phyloP scores from a whole-genome alignment of 2,888 invertebrate species.

The Lochmaea crataegi region DNA sequence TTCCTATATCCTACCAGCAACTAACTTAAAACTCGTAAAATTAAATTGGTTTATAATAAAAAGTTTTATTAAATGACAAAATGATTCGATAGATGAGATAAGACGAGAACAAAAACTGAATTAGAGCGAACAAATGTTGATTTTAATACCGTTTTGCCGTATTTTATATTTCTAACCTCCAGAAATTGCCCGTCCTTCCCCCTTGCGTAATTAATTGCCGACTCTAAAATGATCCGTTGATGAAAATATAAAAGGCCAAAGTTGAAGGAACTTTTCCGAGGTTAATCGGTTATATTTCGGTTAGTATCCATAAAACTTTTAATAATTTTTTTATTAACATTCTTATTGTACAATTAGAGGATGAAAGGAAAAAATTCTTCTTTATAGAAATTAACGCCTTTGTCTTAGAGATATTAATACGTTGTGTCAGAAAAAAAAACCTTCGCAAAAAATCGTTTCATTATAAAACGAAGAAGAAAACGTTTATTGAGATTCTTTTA shows the following conservation, averaged over 20 bases:
- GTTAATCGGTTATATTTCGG: slow-evolving; percentile 12
- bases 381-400: slow-evolving; percentile 1
- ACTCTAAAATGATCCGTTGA: slow-evolving; percentile 12
- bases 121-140: background rate
- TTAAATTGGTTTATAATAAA: background rate
- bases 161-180: slow-evolving; percentile 6
- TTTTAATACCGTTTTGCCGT: slow-evolving; percentile 10
- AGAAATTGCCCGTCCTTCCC: background rate
- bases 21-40: too few relatives aligned
- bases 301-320: slow-evolving; percentile 13
- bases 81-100: background rate
- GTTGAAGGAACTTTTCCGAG: slow-evolving; percentile 7
- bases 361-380: slow-evolving; percentile 3
- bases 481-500: too few relatives aligned
- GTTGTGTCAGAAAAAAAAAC: background rate
- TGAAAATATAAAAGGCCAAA: slow-evolving; percentile 8
- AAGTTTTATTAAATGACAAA: background rate
- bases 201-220: slow-evolving; percentile 5
- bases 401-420: background rate
- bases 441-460: too few relatives aligned
- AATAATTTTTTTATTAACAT: slow-evolving; percentile 19
- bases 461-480: too few relatives aligned
- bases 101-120: background rate
- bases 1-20: too few relatives aligned
- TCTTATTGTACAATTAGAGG: slow-evolving; percentile 4